Conservation (phyloP, 2,113 vertebrate genomes). For the Lagopus muta region DNA sequence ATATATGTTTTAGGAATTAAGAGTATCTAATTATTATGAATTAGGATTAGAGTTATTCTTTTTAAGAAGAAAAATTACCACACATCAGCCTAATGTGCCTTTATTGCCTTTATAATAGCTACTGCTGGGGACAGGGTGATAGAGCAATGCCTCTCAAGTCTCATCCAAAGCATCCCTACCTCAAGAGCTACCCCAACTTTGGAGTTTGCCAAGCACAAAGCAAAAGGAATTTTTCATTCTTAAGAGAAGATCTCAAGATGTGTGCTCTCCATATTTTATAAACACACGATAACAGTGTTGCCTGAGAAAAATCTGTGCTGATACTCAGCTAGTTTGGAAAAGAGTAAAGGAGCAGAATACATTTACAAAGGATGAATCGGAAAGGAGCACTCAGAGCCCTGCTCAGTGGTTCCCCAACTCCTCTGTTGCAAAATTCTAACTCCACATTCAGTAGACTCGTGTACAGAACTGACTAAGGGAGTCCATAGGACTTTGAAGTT, state of each 20-base stretch:
- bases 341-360: background rate
- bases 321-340: background rate
- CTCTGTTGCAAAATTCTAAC: background rate
- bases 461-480: background rate
- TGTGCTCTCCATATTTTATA: background rate
- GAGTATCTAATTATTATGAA: slow-evolving; percentile 5
- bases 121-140: background rate
- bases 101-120: background rate
- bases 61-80: background rate
- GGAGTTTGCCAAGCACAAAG: background rate
- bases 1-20: slow-evolving; percentile 13
- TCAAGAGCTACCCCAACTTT: background rate
- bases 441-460: background rate
- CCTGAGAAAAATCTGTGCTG: background rate
- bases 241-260: background rate
- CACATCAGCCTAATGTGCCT: background rate
- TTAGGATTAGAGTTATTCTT: background rate
- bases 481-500: background rate
- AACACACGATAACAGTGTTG: background rate
- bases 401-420: background rate
- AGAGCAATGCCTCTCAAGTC: rapidly evolving
- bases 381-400: background rate
- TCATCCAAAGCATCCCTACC: background rate
- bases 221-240: background rate
- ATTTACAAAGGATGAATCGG: background rate